These are phyloP conservation scores for Xestia ashworthii DNA, from an alignment of 2,888 invertebrate genomes.

Conservation along the genomic window DNA sequence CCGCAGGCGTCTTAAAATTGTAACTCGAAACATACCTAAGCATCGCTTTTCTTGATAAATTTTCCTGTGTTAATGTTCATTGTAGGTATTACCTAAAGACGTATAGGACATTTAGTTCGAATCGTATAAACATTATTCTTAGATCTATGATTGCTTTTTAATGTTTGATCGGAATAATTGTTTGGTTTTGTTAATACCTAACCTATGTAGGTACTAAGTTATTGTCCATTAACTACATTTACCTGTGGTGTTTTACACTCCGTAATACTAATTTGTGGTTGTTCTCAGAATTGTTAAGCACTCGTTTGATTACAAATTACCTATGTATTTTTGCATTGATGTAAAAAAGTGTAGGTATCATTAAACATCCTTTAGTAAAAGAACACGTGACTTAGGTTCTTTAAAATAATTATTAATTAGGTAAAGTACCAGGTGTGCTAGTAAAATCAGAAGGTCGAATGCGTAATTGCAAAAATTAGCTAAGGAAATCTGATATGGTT, in stretches of 20 bases:
- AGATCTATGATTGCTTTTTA: slow-evolving; percentile 8
- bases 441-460: slow-evolving; percentile 33
- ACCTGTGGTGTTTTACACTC: slow-evolving; percentile 13
- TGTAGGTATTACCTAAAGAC: background rate
- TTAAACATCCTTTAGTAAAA: background rate
- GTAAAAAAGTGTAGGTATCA: slow-evolving; percentile 23
- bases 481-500: slow-evolving; percentile 17
- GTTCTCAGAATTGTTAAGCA: slow-evolving; percentile 51
- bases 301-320: slow-evolving; percentile 19
- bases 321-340: background rate
- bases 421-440: background rate
- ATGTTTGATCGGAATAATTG: slow-evolving; percentile 15
- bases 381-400: background rate
- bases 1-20: slow-evolving; percentile 1
- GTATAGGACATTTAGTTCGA: background rate
- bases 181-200: slow-evolving; percentile 22
- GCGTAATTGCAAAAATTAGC: slow-evolving; percentile 4
- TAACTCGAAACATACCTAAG: background rate
- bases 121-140: slow-evolving; percentile 6
- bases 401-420: background rate
- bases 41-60: slow-evolving; percentile 19
- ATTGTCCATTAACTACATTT: slow-evolving; percentile 27
- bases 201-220: background rate
- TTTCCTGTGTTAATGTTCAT: slow-evolving; percentile 21
- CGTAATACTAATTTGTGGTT: slow-evolving; percentile 17